Percentiles rank a stretch among this genome's conserved stretches.
These are phyloP conservation scores for Peromyscus melanophrys DNA, from an alignment of 2,797 vertebrate species.

Conservation along the genomic window DNA sequence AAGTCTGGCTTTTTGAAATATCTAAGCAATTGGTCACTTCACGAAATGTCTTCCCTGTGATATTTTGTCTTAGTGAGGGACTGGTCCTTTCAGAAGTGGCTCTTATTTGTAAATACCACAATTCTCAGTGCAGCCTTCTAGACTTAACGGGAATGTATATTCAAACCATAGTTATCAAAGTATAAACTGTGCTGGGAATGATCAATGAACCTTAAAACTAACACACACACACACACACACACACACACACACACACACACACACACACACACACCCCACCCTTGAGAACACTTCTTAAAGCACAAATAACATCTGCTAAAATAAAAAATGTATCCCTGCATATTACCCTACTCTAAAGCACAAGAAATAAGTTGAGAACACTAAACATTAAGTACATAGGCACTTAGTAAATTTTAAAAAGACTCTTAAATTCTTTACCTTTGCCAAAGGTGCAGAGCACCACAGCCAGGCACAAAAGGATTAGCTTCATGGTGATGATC, in stretches of 20 bases:
- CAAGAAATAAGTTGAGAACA: neutral
- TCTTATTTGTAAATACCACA: neutral
- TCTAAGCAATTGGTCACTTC: neutral
- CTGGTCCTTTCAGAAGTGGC: neutral
- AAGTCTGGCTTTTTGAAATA: slow-evolving; percentile 30
- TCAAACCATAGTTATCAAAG: neutral
- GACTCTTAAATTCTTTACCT: slow-evolving; percentile 73
- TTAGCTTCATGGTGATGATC: slow-evolving; percentile 72
- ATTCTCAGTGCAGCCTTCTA: neutral
- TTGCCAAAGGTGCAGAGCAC: slow-evolving; percentile 62
- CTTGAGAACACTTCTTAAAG: neutral
- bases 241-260: neutral
- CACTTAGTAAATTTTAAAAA: neutral
- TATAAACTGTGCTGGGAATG: neutral
- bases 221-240: neutral
- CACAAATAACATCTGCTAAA: neutral
- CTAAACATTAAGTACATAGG: neutral
- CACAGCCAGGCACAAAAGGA: slow-evolving; percentile 39
- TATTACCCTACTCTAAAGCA: neutral
- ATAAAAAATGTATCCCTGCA: slow-evolving; percentile 54
- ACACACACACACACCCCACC: neutral
- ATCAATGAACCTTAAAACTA: neutral
- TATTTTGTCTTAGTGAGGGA: neutral
- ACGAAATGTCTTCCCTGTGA: neutral
- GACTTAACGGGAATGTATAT: neutral